Base-by-base conservation (phyloP, 2,888 invertebrate species). In the Fissipunctia ypsillon region DNA sequence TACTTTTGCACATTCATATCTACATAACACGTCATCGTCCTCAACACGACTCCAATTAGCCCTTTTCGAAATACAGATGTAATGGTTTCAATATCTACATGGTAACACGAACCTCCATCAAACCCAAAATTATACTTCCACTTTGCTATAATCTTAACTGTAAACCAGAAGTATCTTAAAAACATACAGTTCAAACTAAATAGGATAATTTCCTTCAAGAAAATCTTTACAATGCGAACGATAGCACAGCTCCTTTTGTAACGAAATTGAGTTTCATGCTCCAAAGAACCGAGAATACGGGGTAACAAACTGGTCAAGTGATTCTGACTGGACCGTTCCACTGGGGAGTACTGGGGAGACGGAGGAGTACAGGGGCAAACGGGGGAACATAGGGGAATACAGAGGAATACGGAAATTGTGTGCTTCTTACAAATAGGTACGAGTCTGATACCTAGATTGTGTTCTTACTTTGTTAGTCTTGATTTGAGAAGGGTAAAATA, bases 241-340 rank as follows among this genome's bases (percentile, higher is more conserved):
- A 74, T 61, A 69, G 66, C 16, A 9, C 41, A 28, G 60, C 22
- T 67, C 59, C 69, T 73, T 73, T 72, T 81, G 68, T 69, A 72
- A 45, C 57, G 41, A 77, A 84, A 83, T 84, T 69, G 69, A 76
- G 81, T 83, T 83, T 84, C 64, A 77, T 50, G 84, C 66, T 81
- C 52, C 77, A 54, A 48, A 69, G 71, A 45, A 64, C 25, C 22
- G 52, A 60, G 72, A 61, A 65, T 72, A 67, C 68, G 43, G 54
- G 25, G 68, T 73, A 76, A 81, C 73, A 84, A 84, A 81, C 73
- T 84, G 84, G 77, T 77, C 77, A 81, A 83, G 73, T 81, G 77
- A 76, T 83, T 83, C 73, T 48, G 71, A 71, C 65, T 81, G 69
- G 81, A 73, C 56, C 28, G 38, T 48, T 56, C 19, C 63, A 35